phyloP scores from a whole-genome alignment of 2,888 invertebrate genomes.

The Diabrotica balteata region DNA sequence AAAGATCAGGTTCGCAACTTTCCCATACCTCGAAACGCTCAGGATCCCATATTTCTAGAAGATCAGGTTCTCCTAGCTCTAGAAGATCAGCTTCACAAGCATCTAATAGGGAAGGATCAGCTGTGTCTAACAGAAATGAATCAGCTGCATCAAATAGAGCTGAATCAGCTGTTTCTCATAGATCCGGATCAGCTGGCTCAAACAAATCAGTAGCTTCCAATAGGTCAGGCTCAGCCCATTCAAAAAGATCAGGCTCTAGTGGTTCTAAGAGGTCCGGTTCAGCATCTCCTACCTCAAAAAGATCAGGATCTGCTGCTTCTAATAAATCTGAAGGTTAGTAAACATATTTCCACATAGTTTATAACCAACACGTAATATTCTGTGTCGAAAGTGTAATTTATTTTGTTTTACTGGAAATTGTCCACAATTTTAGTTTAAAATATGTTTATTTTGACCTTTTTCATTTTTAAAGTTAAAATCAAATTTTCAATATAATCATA shows the following conservation, averaged over 20 bases:
- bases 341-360: not conserved
- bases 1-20: constrained; percentile 44
- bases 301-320: constrained; percentile 45
- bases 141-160: constrained; percentile 41
- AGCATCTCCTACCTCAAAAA: constrained; percentile 37
- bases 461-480: too few species aligned
- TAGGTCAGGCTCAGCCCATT: constrained; percentile 38
- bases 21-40: constrained; percentile 51
- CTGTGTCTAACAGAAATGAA: constrained; percentile 54
- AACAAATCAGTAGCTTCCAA: constrained; percentile 46
- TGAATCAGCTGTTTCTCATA: constrained; percentile 46
- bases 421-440: too few species aligned
- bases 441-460: too few species aligned
- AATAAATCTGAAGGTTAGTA: constrained; percentile 23
- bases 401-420: too few species aligned
- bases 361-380: too few species aligned
- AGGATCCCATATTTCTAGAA: constrained; percentile 38
- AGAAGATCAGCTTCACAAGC: constrained; percentile 10
- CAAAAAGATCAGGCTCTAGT: constrained; percentile 34
- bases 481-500: too few species aligned
- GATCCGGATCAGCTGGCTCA: constrained; percentile 57
- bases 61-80: constrained; percentile 36
- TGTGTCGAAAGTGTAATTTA: too few species aligned
- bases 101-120: constrained; percentile 46
- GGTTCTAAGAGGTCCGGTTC: constrained; percentile 42